Conservation (phyloP, 1,140 invertebrate species). For the Caenorhabditis elegans region DNA sequence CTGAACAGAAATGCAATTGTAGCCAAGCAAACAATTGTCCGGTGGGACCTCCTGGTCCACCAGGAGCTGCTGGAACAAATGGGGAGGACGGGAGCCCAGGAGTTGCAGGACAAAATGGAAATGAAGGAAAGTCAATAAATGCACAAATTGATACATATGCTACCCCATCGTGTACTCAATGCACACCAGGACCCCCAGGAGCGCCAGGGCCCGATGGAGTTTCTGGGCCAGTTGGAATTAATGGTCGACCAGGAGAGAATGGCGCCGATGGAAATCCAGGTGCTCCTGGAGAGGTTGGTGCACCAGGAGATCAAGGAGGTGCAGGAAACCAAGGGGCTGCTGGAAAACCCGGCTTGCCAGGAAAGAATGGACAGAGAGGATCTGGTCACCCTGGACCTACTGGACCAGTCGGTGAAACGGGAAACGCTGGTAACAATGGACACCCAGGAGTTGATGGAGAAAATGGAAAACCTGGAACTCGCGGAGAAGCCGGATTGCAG, state of each 20-base stretch:
- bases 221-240: neutral
- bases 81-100: neutral
- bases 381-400: neutral
- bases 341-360: neutral
- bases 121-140: neutral
- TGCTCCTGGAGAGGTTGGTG: neutral
- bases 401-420: neutral
- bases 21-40: neutral
- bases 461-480: neutral
- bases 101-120: neutral
- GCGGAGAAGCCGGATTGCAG: neutral
- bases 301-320: constrained; percentile 1
- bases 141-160: neutral
- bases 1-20: neutral
- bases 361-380: constrained; percentile 17
- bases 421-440: neutral
- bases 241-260: neutral
- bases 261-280: neutral
- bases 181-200: neutral
- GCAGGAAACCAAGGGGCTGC: neutral
- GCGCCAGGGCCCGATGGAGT: neutral
- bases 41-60: neutral
- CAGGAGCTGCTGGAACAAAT: neutral
- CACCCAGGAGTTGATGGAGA: neutral
- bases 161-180: neutral